Base-by-base conservation (phyloP, 2,113 vertebrate genomes). In the Leptobrachium leishanense region DNA sequence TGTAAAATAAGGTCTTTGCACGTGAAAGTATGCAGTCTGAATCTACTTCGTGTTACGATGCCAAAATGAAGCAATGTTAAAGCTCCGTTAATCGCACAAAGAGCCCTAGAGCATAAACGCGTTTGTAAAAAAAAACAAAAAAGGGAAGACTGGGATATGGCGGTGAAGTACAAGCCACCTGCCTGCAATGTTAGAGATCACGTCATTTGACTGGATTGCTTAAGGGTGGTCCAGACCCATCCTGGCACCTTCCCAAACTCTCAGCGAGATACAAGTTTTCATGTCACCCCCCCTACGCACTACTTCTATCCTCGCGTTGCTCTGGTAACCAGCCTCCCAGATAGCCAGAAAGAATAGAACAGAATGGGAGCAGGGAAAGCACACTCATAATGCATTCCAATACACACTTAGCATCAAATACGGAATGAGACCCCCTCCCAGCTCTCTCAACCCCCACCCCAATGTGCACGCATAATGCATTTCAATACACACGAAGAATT, bases 321-420 rank as follows among this genome's bases (percentile, higher is more conserved):
- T 74, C 54, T 81, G 78, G 78, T 68, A 81, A 81, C 78, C 78
- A 55, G 65, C 46, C 64, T 80, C 43, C 53, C 50, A 69, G 78
- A 63, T 68, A 43, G 69, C 62, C 72, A 50, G n/a, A 74, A 79
- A 74, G 77, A 79, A 66, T 67, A 74, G 69, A 68, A 79, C 67
- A 67, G 70, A 79, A 62, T 79, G 44, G 53, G 76, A 72, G 59
- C 76, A 57, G 57, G 53, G 59, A 79, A 79, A 59, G 40, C 70
- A 72, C 20, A 73, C 57, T 12, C 3, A 59, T 59, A 64, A n/a
- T 64, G 62, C n/a, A 64, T 64, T 64, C 20, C 20, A 64, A 31
- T 39, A 64, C 62, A 64, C 20, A 64, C 13, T 59, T 15, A 59
- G 9, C 9, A 11, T 59, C 11, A 15, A 59, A 59, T 15, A 59